Percentiles rank a stretch among this genome's conserved stretches.
phyloP scores from a whole-genome alignment of 2,888 invertebrate species.

The Endotricha flammealis region DNA sequence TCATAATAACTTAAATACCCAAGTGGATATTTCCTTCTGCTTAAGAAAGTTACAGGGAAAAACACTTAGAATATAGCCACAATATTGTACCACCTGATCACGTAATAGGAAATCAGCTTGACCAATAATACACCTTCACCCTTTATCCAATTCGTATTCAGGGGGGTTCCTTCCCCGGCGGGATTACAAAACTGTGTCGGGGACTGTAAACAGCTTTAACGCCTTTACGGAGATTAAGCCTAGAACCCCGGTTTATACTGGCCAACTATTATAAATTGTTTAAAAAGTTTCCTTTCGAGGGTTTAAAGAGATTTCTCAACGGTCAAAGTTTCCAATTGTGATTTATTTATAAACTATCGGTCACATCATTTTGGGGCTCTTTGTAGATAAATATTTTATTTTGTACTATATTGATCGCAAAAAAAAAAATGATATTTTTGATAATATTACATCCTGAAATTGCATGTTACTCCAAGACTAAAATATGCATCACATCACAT shows the following conservation, averaged over 20 bases:
- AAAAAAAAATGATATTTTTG: too few species aligned
- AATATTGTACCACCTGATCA: slow-evolving; percentile 47
- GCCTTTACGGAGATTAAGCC: slow-evolving; percentile 42
- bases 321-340: slow-evolving; percentile 7
- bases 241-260: slow-evolving; percentile 18
- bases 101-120: slow-evolving; percentile 60
- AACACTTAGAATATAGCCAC: slow-evolving; percentile 46
- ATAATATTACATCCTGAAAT: too few species aligned
- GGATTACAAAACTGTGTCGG: slow-evolving; percentile 54
- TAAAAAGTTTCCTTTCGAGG: slow-evolving; percentile 9
- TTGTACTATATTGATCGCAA: too few species aligned
- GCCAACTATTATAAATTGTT: slow-evolving; percentile 18
- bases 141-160: slow-evolving; percentile 58
- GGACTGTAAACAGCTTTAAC: slow-evolving; percentile 52
- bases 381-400: too few species aligned
- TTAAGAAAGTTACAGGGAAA: slow-evolving; percentile 33
- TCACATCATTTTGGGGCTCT: slow-evolving; percentile 7
- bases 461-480: too few species aligned
- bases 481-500: too few species aligned
- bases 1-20: slow-evolving; percentile 1
- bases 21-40: slow-evolving; percentile 8
- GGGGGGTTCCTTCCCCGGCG: slow-evolving; percentile 32
- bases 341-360: slow-evolving; percentile 8
- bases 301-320: slow-evolving; percentile 7
- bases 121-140: slow-evolving; percentile 61